These are phyloP conservation scores for Ondatra zibethicus DNA, from an alignment of 2,113 vertebrate genomes.

Conservation along the genomic window DNA sequence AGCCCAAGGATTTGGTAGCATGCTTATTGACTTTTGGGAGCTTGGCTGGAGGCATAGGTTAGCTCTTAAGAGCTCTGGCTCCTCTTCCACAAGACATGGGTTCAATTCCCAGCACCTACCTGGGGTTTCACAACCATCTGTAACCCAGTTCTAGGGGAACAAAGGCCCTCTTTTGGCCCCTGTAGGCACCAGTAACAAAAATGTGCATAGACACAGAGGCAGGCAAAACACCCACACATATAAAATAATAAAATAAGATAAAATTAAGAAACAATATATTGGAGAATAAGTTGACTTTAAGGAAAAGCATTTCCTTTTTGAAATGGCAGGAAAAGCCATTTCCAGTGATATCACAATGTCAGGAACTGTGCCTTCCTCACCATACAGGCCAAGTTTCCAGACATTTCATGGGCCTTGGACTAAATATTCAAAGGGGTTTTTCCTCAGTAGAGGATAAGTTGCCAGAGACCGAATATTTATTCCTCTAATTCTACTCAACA, in stretches of 20 bases:
- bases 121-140: not conserved
- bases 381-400: not conserved
- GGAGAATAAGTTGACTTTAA: not conserved
- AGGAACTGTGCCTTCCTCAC: not conserved
- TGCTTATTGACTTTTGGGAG: not conserved
- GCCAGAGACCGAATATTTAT: not conserved
- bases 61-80: not conserved
- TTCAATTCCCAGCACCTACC: not conserved
- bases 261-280: not conserved
- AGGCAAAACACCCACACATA: not conserved
- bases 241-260: not conserved
- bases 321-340: not conserved
- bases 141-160: not conserved
- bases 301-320: not conserved
- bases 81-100: not conserved
- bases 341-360: not conserved
- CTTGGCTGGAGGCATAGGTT: not conserved
- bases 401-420: not conserved
- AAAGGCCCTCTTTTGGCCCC: not conserved
- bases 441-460: not conserved
- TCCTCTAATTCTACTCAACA: not conserved
- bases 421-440: not conserved
- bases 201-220: not conserved
- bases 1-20: not conserved
- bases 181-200: not conserved